A percentile compares a stretch with the other conserved stretches of the same genome.
phyloP scores from a whole-genome alignment of 2,888 invertebrate species.

The Chrysolina haemoptera region DNA sequence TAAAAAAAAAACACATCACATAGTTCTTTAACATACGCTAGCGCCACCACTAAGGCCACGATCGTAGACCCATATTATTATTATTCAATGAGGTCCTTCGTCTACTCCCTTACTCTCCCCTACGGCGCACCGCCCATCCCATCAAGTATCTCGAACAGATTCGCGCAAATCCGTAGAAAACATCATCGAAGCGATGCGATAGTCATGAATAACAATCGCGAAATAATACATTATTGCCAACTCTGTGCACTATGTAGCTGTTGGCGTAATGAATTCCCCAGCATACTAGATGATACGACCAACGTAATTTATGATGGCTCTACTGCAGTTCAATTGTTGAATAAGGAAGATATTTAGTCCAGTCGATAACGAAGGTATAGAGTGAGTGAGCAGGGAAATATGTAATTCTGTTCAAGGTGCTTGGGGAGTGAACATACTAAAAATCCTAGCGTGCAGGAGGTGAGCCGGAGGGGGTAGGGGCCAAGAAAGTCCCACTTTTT shows the following conservation, averaged over 20 bases:
- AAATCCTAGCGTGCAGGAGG: too few species aligned
- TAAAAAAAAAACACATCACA: too few species aligned
- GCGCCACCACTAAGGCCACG: not conserved
- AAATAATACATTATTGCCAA: constrained; percentile 46
- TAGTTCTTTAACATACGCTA: not conserved
- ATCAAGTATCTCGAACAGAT: constrained; percentile 23
- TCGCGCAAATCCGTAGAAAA: constrained; percentile 28
- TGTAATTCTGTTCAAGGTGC: too few species aligned
- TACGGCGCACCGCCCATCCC: constrained; percentile 5
- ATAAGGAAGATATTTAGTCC: constrained; percentile 43
- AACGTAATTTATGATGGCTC: constrained; percentile 40
- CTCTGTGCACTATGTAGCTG: constrained; percentile 26
- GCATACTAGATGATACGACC: constrained; percentile 44
- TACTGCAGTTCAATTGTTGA: constrained; percentile 38
- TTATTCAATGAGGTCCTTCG: constrained; percentile 18
- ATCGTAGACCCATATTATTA: constrained; percentile 1
- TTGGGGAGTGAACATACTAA: too few species aligned
- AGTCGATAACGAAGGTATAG: too few species aligned
- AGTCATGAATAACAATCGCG: constrained; percentile 45
- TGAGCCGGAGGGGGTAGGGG: too few species aligned
- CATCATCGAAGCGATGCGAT: constrained; percentile 39
- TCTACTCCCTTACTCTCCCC: constrained; percentile 2
- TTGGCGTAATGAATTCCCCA: constrained; percentile 44
- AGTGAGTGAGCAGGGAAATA: too few species aligned
- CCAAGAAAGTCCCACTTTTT: too few species aligned